These are phyloP conservation scores for Myzus persicae DNA, from an alignment of 1,140 invertebrate genomes.

Conservation along the genomic window DNA sequence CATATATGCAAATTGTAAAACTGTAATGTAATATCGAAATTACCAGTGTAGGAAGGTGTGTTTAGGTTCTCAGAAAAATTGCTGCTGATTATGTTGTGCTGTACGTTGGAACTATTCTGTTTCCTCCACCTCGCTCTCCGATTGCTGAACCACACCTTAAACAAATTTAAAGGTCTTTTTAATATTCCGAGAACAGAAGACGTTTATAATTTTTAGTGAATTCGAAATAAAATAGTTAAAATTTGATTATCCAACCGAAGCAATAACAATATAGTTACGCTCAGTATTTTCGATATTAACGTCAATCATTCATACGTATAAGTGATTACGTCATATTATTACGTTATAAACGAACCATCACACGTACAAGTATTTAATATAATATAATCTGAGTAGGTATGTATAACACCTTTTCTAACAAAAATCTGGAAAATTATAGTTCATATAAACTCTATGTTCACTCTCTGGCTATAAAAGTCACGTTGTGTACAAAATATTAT, in stretches of 20 bases:
- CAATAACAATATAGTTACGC: not conserved
- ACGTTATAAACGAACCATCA: too few relatives aligned
- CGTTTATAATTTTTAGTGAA: not conserved
- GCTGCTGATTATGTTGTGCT: conserved; percentile 52
- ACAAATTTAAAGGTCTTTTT: conserved; percentile 64
- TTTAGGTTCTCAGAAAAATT: conserved; percentile 47
- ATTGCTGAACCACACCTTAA: conserved; percentile 90
- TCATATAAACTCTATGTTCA: too few relatives aligned
- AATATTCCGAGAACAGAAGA: not conserved
- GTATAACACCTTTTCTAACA: too few relatives aligned
- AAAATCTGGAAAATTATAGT: too few relatives aligned
- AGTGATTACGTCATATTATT: too few relatives aligned
- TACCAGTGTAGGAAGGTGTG: conserved; percentile 49
- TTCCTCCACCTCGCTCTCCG: conserved; percentile 84
- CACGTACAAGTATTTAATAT: too few relatives aligned
- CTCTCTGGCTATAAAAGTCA: too few relatives aligned
- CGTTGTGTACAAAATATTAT: too few relatives aligned
- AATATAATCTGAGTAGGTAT: too few relatives aligned
- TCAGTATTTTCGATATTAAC: not conserved
- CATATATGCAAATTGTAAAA: not conserved
- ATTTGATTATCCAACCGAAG: not conserved
- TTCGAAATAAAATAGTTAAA: not conserved
- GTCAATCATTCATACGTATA: not conserved
- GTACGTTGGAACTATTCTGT: conserved; percentile 65
- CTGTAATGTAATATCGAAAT: not conserved